Evolutionary conservation across 64 coral and sea anemone species (phyloP).

Genomic region (Astreopora myriophthalma): DNA sequence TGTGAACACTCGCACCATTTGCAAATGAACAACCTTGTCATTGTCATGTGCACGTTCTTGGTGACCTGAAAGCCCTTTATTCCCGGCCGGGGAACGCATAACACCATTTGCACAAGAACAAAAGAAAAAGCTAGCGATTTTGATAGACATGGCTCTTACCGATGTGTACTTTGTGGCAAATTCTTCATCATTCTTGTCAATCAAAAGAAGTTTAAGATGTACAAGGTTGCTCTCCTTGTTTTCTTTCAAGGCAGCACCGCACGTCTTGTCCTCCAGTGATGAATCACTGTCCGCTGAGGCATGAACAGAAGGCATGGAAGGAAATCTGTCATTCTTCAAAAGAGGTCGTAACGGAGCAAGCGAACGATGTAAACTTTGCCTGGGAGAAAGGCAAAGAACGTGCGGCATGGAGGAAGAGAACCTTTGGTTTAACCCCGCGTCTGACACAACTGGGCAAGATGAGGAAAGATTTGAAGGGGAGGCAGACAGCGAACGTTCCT

Average conservation of each 20-base stretch:
- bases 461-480: conserved; percentile 70
- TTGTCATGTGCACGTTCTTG: too few species aligned
- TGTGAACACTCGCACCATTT: too few species aligned
- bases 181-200: conserved; percentile 78
- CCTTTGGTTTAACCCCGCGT: conserved; percentile 68
- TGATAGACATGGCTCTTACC: conserved; percentile 38
- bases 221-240: conserved; percentile 82
- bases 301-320: conserved; percentile 66
- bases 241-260: conserved; percentile 11
- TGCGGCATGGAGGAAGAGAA: conserved; percentile 81
- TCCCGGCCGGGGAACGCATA: too few species aligned
- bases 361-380: conserved; percentile 49
- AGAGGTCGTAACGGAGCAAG: conserved; percentile 82
- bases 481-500: conserved; percentile 37
- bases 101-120: too few species aligned
- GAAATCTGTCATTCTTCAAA: conserved; percentile 68
- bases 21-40: too few species aligned
- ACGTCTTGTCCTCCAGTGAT: conserved; percentile 21
- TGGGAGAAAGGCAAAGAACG: conserved; percentile 67
- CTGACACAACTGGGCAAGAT: conserved; percentile 91
- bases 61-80: neutral
- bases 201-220: conserved; percentile 56
- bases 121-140: too few species aligned
- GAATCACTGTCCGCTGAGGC: neutral
- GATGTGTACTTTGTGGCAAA: conserved; percentile 76